Evolutionary conservation across 2,888 invertebrate species (phyloP), one percentile per base, ranked within the genome.

Genomic region (Oligia fasciuncula): DNA sequence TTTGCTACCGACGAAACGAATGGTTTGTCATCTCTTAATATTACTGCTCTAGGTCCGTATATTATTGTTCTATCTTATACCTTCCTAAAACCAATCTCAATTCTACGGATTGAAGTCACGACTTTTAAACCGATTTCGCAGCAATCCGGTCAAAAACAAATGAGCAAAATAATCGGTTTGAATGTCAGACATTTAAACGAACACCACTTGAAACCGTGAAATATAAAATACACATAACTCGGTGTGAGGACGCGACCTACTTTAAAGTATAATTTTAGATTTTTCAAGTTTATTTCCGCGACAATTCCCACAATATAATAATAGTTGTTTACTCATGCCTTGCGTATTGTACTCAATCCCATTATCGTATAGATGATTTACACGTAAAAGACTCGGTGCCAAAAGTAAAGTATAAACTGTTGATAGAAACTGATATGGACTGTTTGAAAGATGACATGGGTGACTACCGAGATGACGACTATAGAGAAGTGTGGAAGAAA

Each of bases 241-340:
- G 4, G 19, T 51, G 77, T 40, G 35, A 77, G 83, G 86, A 88
- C 88, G 40, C 35, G 88, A 82, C 86, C 88, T 68, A 88, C 75
- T 76, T 85, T 51, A 72, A 77, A 69, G 54, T 78, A n/a, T 76
- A 82, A 76, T 78, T 85, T 88, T 81, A 88, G 78, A 86, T 63
- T 69, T 29, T 81, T 66, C 67, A 72, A 54, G 77, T 85, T 81
- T 81, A 85, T 85, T 85, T 81, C 88, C 5, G 75, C 13, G 75
- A 88, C 88, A 85, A 77, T 77, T 77, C 75, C 29, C 9, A 57
- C 49, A 78, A 46, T 29, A 49, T 60, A 54, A 35, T 60, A 67
- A 40, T 14, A 66, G 88, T 74, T 79, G 79, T 87, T 84, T 83
- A 69, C 83, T 14, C 35, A 17, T 14, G 1, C 5, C 11, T 14